A percentile compares a stretch with the other conserved stretches of the same genome.
phyloP scores from a whole-genome alignment of 2,797 vertebrate genomes.

The Darevskia mixta region DNA sequence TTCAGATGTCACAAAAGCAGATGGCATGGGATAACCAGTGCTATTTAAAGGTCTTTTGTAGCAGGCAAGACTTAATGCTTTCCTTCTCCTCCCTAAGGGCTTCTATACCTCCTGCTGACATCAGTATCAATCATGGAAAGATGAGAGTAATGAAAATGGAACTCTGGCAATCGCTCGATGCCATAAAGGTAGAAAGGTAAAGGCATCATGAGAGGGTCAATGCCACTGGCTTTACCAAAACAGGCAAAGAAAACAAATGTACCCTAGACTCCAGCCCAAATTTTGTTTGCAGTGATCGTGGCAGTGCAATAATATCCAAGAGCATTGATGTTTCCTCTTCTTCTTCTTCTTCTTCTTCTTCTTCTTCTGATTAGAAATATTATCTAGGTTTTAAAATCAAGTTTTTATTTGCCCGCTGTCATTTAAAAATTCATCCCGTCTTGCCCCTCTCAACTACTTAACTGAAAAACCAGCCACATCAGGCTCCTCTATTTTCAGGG shows the following conservation, averaged over 20 bases:
- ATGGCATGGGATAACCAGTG: conserved; percentile 20
- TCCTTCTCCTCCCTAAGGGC: background rate
- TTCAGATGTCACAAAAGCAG: conserved; percentile 28
- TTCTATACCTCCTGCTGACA: conserved; percentile 15
- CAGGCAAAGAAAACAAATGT: background rate
- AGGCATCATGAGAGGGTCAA: background rate
- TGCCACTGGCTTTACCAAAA: background rate
- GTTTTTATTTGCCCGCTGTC: background rate
- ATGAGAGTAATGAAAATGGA: conserved; percentile 10
- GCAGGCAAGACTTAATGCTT: background rate
- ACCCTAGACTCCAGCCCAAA: background rate
- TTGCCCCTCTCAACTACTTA: background rate
- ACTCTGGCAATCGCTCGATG: background rate
- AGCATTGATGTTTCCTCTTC: background rate
- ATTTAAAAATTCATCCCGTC: background rate
- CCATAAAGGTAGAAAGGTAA: background rate
- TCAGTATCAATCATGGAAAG: conserved; percentile 1
- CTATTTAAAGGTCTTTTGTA: conserved; percentile 29
- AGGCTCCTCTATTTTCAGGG: no score
- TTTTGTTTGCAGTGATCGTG: background rate
- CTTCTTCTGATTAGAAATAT: background rate
- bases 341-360: background rate
- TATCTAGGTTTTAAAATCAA: background rate
- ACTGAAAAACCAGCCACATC: no score
- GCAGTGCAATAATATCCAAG: background rate